Evolutionary conservation across 2,797 vertebrate genomes (phyloP).

Genomic region (Microcaecilia unicolor): DNA sequence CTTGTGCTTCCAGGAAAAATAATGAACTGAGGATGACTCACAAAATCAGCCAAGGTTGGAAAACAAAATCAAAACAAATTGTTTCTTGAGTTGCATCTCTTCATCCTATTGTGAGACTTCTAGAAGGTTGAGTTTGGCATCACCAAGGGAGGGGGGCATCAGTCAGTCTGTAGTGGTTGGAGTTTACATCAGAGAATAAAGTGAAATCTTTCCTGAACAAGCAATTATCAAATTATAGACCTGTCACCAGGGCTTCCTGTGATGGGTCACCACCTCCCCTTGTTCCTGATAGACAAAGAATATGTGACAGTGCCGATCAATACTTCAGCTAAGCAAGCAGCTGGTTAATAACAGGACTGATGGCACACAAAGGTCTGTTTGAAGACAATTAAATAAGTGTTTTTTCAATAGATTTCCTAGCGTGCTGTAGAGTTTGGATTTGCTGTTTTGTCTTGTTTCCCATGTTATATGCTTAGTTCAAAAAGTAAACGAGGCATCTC

Average conservation of each 20-base stretch:
- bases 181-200: slow-evolving; percentile 25
- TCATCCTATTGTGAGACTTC: neutral
- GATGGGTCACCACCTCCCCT: slow-evolving; percentile 38
- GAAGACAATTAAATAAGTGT: slow-evolving; percentile 30
- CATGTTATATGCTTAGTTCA: too few species aligned
- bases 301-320: slow-evolving; percentile 33
- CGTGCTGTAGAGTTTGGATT: too few species aligned
- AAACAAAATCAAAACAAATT: neutral
- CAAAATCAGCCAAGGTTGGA: too few species aligned
- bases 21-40: too few species aligned
- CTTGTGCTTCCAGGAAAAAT: neutral
- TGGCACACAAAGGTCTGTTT: slow-evolving; percentile 12
- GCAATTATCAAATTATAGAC: slow-evolving; percentile 42
- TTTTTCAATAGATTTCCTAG: neutral
- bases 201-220: slow-evolving; percentile 28
- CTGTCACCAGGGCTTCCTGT: slow-evolving; percentile 27
- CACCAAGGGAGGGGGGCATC: slow-evolving; percentile 7
- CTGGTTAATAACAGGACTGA: slow-evolving; percentile 32
- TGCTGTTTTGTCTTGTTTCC: too few species aligned
- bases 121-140: slow-evolving; percentile 2
- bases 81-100: neutral
- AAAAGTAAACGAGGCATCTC: too few species aligned
- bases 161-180: neutral
- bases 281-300: slow-evolving; percentile 33
- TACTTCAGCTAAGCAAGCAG: slow-evolving; percentile 44